Conservation (phyloP, 2,113 vertebrate genomes). For the Cavia aperea region DNA sequence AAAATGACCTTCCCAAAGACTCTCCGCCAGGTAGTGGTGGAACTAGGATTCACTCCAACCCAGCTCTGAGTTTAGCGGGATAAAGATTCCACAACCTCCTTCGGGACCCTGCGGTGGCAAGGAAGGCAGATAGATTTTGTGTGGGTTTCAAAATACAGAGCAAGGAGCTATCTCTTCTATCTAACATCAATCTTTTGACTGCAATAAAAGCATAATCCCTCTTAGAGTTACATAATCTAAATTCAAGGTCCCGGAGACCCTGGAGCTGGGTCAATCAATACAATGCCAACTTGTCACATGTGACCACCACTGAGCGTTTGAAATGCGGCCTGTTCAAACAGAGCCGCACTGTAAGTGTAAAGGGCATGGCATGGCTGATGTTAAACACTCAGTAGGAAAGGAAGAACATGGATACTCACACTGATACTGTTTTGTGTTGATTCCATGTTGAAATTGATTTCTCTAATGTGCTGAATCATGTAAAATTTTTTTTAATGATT, state of each 20-base stretch:
- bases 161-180: background rate
- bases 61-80: background rate
- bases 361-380: background rate
- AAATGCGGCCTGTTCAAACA: background rate
- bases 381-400: background rate
- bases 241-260: background rate
- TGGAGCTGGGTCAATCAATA: background rate
- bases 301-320: background rate
- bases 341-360: background rate
- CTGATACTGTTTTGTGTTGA: background rate
- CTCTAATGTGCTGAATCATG: background rate
- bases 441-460: background rate
- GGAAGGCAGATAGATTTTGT: too few relatives aligned
- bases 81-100: background rate
- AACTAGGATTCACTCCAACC: background rate
- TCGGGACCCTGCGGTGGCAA: background rate
- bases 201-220: background rate
- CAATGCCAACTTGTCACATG: background rate
- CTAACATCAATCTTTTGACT: background rate
- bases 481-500: background rate
- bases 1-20: background rate
- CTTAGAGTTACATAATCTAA: background rate
- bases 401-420: background rate
- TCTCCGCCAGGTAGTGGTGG: background rate
- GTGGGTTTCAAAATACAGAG: background rate